These are phyloP conservation scores for Mus minutoides DNA, from an alignment of 2,797 vertebrate species.

Conservation along the genomic window DNA sequence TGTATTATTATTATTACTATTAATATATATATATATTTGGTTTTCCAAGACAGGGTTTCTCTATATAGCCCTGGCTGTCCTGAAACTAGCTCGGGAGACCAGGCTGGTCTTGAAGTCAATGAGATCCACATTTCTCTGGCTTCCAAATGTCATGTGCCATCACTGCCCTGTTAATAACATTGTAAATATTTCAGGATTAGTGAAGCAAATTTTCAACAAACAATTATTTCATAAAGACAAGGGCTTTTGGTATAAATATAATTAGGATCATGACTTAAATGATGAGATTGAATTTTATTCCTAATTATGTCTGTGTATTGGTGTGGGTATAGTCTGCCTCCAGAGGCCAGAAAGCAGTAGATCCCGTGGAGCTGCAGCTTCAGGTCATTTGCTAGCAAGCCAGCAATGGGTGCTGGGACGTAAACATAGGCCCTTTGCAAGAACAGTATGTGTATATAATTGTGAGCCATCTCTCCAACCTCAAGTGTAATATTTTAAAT, in stretches of 20 bases:
- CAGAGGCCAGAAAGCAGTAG: not conserved
- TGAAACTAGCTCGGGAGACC: not conserved
- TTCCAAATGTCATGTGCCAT: not conserved
- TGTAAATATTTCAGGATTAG: not conserved
- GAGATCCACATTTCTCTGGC: not conserved
- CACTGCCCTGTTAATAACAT: not conserved
- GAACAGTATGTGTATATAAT: not conserved
- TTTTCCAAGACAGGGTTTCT: not conserved
- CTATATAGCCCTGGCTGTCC: not conserved
- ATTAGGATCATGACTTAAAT: slow-evolving; percentile 1
- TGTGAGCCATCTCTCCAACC: not conserved
- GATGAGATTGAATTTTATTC: not conserved
- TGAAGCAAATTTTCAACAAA: slow-evolving; percentile 36
- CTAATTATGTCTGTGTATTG: not conserved
- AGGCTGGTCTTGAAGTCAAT: not conserved
- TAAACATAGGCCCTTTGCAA: not conserved
- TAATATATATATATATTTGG: no score
- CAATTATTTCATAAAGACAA: slow-evolving; percentile 14
- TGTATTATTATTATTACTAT: no score
- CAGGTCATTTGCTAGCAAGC: not conserved
- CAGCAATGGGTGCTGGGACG: not conserved
- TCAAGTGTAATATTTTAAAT: not conserved
- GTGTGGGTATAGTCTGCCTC: not conserved
- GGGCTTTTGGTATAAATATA: not conserved
- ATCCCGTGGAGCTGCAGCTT: not conserved